Conservation (phyloP, 1,140 invertebrate genomes). For the Steinernema khuongi region DNA sequence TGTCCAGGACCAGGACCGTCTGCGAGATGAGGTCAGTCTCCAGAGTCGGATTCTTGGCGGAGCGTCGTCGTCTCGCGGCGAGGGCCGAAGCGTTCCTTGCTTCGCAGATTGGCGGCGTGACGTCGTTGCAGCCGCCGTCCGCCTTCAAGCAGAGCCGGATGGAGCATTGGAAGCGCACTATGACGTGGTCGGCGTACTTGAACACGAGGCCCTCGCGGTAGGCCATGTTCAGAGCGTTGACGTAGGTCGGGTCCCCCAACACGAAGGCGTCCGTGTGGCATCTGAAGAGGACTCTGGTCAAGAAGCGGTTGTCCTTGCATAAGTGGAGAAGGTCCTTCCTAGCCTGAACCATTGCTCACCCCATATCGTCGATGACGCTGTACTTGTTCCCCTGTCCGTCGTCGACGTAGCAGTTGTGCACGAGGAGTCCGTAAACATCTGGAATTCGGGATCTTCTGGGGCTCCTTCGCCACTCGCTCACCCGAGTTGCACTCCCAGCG, state of each 20-base stretch:
- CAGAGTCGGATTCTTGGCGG: background rate
- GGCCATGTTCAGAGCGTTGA: conserved; percentile 56
- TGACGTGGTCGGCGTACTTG: conserved; percentile 56
- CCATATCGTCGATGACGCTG: conserved; percentile 51
- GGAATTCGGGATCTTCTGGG: background rate
- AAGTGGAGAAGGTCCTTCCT: background rate
- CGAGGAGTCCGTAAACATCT: conserved; percentile 53
- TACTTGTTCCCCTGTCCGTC: conserved; percentile 56
- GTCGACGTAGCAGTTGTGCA: conserved; percentile 55
- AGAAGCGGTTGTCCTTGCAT: too few species aligned
- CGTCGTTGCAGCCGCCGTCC: conserved; percentile 55
- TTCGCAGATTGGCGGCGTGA: conserved; percentile 36
- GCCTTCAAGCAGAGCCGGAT: conserved; percentile 55
- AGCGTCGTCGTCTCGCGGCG: conserved; percentile 22
- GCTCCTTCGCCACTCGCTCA: conserved; percentile 9
- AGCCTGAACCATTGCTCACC: conserved; percentile 30
- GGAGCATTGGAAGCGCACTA: conserved; percentile 56
- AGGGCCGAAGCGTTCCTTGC: background rate
- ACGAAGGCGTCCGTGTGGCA: conserved; percentile 51
- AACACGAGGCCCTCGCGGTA: conserved; percentile 56
- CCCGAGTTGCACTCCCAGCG: conserved; percentile 56
- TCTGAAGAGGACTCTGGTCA: conserved; percentile 36
- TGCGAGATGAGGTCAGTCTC: conserved; percentile 52
- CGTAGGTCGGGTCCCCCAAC: conserved; percentile 56
- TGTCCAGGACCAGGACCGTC: conserved; percentile 54